A percentile compares a stretch with the other conserved stretches of the same genome.
Conservation (phyloP, 92 coral and sea anemone genomes). For the Phenganax marumi region DNA sequence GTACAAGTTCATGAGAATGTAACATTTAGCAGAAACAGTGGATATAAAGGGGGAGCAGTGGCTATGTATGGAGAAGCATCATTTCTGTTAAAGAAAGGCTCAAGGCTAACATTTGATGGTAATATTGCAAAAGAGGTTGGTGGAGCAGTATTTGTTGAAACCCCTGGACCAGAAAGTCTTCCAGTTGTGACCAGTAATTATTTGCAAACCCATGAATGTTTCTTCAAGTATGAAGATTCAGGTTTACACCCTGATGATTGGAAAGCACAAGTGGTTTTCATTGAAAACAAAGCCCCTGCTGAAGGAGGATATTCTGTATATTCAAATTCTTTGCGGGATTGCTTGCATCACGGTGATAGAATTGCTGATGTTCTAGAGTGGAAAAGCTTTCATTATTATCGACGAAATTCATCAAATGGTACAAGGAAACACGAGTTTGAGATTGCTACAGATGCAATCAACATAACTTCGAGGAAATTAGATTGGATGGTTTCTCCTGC, state of each 20-base stretch:
- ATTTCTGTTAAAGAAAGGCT: slow-evolving; percentile 55
- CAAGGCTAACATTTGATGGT: slow-evolving; percentile 57
- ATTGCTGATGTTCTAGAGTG: slow-evolving; percentile 50
- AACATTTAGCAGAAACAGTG: slow-evolving; percentile 59
- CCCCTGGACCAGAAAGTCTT: slow-evolving; percentile 77
- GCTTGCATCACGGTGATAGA: slow-evolving; percentile 29
- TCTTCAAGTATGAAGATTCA: slow-evolving; percentile 65
- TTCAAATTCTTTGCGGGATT: slow-evolving; percentile 62
- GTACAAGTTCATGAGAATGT: slow-evolving; percentile 57
- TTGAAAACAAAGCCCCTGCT: slow-evolving; percentile 44
- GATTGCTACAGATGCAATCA: slow-evolving; percentile 75
- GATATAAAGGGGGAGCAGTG: slow-evolving; percentile 79
- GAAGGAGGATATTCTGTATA: slow-evolving; percentile 70
- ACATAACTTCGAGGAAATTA: slow-evolving; percentile 41
- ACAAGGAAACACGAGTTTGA: slow-evolving; percentile 45
- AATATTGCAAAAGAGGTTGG: slow-evolving; percentile 69
- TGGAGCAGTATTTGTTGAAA: slow-evolving; percentile 74
- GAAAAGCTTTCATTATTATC: slow-evolving; percentile 62
- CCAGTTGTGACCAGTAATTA: slow-evolving; percentile 64
- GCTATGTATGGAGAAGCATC: slow-evolving; percentile 86
- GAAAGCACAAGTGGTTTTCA: slow-evolving; percentile 71
- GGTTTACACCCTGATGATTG: slow-evolving; percentile 63
- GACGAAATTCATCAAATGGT: slow-evolving; percentile 52
- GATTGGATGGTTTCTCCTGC: slow-evolving; percentile 85
- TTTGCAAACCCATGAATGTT: slow-evolving; percentile 63